Conservation (phyloP, 2,797 vertebrate species). For the Acipenser ruthenus region DNA sequence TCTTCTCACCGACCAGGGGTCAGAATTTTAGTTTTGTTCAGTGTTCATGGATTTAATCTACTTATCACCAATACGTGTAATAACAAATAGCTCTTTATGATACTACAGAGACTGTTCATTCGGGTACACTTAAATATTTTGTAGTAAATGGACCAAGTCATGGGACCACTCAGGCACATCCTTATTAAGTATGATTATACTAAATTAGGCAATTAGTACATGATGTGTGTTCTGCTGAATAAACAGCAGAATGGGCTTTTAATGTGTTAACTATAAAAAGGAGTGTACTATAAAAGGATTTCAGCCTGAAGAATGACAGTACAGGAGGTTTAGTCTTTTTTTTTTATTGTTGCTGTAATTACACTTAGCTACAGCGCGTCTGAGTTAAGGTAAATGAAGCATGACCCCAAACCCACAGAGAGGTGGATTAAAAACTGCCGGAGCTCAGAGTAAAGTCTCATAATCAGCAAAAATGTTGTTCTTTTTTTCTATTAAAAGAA, state of each 20-base stretch:
- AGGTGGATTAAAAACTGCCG: slow-evolving; percentile 3
- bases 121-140: not conserved
- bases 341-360: slow-evolving; percentile 37
- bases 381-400: slow-evolving; percentile 34
- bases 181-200: slow-evolving; percentile 12
- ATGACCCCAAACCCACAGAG: slow-evolving; percentile 15
- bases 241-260: not conserved
- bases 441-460: slow-evolving; percentile 1
- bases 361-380: slow-evolving; percentile 41
- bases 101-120: no score
- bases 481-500: not conserved
- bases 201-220: not conserved
- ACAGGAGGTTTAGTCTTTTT: slow-evolving; percentile 22
- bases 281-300: not conserved
- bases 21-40: no score
- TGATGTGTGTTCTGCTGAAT: not conserved
- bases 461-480: not conserved
- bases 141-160: slow-evolving; percentile 10
- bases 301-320: slow-evolving; percentile 29
- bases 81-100: no score
- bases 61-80: no score
- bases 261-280: not conserved
- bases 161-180: slow-evolving; percentile 6
- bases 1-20: no score
- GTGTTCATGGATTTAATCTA: no score